Evolutionary conservation across 1,140 invertebrate genomes (phyloP).

Genomic region (Neodiprion lecontei): DNA sequence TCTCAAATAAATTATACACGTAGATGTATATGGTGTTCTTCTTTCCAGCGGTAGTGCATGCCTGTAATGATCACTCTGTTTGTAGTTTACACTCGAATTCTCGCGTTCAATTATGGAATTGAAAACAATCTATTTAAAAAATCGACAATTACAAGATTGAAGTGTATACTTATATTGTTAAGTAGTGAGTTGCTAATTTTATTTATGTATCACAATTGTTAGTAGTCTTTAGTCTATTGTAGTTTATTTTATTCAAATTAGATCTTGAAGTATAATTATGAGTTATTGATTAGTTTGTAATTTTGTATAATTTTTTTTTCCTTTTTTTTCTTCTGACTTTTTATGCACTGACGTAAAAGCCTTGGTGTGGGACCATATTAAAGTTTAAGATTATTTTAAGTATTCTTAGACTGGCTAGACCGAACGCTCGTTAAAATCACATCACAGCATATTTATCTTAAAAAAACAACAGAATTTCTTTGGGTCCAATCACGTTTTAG

Average conservation of each 20-base stretch:
- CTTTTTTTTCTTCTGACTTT: slow-evolving; percentile 7
- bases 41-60: slow-evolving; percentile 26
- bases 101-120: background rate
- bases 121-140: background rate
- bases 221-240: background rate
- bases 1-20: background rate
- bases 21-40: slow-evolving; percentile 16
- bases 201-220: slow-evolving; percentile 8
- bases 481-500: too few species aligned
- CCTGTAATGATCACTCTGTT: background rate
- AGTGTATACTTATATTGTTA: slow-evolving; percentile 9
- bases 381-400: slow-evolving; percentile 34
- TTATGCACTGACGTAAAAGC: slow-evolving; percentile 25
- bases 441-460: background rate
- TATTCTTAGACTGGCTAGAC: background rate
- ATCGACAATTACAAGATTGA: background rate
- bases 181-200: slow-evolving; percentile 18
- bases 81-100: background rate
- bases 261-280: background rate
- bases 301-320: slow-evolving; percentile 11
- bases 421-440: background rate
- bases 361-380: slow-evolving; percentile 40
- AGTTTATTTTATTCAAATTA: background rate
- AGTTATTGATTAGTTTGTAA: slow-evolving; percentile 7
- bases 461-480: too few species aligned